phyloP scores from a whole-genome alignment of 1,140 invertebrate genomes.

The Pentalonia nigronervosa region DNA sequence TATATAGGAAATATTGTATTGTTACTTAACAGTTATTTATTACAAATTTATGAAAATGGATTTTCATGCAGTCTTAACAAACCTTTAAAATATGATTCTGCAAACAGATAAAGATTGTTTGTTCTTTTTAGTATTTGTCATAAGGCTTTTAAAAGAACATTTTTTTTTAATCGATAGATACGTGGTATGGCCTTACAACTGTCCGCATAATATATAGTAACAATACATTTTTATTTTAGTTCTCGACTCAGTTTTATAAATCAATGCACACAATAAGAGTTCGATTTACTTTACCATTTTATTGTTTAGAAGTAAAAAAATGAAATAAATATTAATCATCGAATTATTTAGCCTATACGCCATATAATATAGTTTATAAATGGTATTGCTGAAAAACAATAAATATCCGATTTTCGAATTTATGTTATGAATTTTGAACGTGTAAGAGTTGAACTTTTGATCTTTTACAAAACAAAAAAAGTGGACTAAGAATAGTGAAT shows the following conservation, averaged over 20 bases:
- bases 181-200: too few species aligned
- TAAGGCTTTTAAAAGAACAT: neutral
- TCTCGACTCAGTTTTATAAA: neutral
- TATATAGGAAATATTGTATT: too few species aligned
- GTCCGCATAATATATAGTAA: neutral
- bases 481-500: neutral
- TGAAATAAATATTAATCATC: neutral
- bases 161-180: neutral
- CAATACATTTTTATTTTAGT: neutral
- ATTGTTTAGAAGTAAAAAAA: neutral
- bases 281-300: neutral
- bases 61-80: neutral
- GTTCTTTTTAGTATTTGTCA: neutral
- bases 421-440: neutral
- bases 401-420: neutral
- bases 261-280: neutral
- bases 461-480: neutral
- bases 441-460: neutral
- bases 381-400: neutral
- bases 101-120: neutral
- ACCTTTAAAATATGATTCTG: neutral
- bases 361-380: neutral
- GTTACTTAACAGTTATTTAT: too few species aligned
- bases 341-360: neutral
- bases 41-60: neutral